Percentiles rank a stretch among this genome's conserved stretches.
Evolutionary conservation across 2,888 invertebrate species (phyloP).

Genomic region (Notodonta ziczac): DNA sequence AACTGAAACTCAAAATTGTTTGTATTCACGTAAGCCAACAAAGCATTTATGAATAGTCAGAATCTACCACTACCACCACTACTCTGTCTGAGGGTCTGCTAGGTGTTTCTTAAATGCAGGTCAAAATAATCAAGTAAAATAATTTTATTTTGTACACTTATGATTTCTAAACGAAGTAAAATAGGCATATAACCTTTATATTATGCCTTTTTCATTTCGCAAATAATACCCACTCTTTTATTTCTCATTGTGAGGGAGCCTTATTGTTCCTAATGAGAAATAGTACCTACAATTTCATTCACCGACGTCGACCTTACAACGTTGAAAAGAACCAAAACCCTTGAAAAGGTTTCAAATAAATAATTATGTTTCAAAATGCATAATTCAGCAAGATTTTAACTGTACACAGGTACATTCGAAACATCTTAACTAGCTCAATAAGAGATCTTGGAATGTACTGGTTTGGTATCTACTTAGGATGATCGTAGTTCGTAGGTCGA

Average conservation of each 20-base stretch:
- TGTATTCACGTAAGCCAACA: too few species aligned
- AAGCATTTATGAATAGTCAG: too few species aligned
- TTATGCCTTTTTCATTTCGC: conserved; percentile 1
- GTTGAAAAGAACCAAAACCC: neutral
- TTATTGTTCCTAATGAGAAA: conserved; percentile 3
- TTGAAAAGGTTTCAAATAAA: neutral
- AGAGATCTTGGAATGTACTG: neutral
- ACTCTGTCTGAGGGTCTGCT: too few species aligned
- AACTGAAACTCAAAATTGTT: too few species aligned
- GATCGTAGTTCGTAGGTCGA: too few species aligned
- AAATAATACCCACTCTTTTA: neutral
- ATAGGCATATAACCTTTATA: neutral
- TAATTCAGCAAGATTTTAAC: neutral
- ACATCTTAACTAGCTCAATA: neutral
- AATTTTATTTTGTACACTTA: too few species aligned
- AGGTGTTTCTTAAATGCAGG: too few species aligned
- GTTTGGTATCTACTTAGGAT: too few species aligned
- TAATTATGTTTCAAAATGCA: neutral
- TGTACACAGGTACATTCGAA: neutral
- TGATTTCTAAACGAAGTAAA: neutral
- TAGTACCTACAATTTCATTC: neutral
- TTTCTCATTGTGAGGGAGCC: conserved; percentile 1
- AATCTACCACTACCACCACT: too few species aligned
- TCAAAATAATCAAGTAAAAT: too few species aligned
- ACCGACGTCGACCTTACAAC: conserved; percentile 1